A percentile compares a stretch with the other conserved stretches of the same genome.
phyloP scores from a whole-genome alignment of 2,797 vertebrate species.

The Sciaenops ocellatus region DNA sequence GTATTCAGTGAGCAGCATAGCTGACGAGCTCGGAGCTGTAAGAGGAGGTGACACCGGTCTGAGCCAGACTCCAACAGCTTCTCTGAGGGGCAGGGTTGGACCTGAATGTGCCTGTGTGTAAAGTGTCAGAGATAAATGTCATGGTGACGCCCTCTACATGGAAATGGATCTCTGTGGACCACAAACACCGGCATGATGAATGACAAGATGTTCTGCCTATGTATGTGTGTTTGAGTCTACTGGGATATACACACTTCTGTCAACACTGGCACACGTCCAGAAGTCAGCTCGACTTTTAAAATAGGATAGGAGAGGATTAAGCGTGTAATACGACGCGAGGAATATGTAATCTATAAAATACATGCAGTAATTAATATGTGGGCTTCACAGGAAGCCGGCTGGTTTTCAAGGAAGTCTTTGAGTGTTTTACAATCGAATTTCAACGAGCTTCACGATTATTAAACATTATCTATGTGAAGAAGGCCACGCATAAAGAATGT shows the following conservation, averaged over 20 bases:
- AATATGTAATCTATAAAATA: background rate
- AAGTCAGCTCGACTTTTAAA: background rate
- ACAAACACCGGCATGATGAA: conserved; percentile 25
- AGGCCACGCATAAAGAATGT: no score
- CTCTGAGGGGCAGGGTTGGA: background rate
- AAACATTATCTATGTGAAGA: background rate
- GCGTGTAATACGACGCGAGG: background rate
- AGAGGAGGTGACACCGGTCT: conserved; percentile 26
- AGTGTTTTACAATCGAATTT: background rate
- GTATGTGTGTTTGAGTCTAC: background rate
- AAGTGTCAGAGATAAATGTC: conserved; percentile 21
- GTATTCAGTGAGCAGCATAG: conserved; percentile 31
- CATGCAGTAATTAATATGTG: background rate
- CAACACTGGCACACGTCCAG: conserved; percentile 9
- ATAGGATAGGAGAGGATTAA: background rate
- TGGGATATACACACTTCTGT: conserved; percentile 4
- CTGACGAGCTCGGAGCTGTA: background rate
- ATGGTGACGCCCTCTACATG: conserved; percentile 35
- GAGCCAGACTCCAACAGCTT: conserved; percentile 2
- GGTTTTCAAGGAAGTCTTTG: background rate
- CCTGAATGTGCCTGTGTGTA: conserved; percentile 13
- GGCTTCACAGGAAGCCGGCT: background rate
- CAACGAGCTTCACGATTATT: background rate
- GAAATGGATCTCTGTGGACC: conserved; percentile 23
- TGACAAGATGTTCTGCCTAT: conserved; percentile 1